Base-by-base conservation (phyloP, 2,113 vertebrate genomes). In the Pangasianodon gigas region DNA sequence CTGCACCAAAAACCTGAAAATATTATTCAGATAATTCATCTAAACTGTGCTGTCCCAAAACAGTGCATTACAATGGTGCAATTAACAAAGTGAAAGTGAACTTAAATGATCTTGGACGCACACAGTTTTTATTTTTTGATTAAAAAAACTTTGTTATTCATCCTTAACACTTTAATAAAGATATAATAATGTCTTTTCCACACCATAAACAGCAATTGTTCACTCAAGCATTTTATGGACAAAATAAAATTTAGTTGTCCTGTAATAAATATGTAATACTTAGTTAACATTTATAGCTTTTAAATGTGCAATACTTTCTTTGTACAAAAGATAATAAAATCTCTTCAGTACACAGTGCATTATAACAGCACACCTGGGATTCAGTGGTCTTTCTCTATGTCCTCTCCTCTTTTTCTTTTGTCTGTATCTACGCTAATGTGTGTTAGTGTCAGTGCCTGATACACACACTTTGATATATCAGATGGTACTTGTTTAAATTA, bases 281-380 rank as follows among this genome's bases (percentile, higher is more conserved):
- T 37, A 69, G 9, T 29, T 32, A 80, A 69, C 29, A 79, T 77
- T 60, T 80, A 81, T 56, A 80, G 51, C 19, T 67, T 44, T 60
- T 56, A 37, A 87, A 41, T 80, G 75, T 90, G 84, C 84, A 69
- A 90, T 80, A 75, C 51, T 86, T 91, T 85, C 71, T 90, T 92
- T 74, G 89, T 91, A 87, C 90, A 90, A 92, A 88, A 89, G 80
- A 67, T 87, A 92, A 91, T 86, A 83, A 62, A 88, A 82, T 26
- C 71, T 75, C 74, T 88, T 91, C 26, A 80, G 37, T 79, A 65
- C 26, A 41, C 62, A 79, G 87, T 89, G 87, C 32, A 79, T 80
- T 62, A 11, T 9, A 77, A 85, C 69, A 46, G 89, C 75, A 69
- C 51, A 86, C 51, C 62, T 52, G 24, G 74, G 62, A 46, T 46